Conservation (phyloP, 2,113 vertebrate species). For the Chitala chitala region DNA sequence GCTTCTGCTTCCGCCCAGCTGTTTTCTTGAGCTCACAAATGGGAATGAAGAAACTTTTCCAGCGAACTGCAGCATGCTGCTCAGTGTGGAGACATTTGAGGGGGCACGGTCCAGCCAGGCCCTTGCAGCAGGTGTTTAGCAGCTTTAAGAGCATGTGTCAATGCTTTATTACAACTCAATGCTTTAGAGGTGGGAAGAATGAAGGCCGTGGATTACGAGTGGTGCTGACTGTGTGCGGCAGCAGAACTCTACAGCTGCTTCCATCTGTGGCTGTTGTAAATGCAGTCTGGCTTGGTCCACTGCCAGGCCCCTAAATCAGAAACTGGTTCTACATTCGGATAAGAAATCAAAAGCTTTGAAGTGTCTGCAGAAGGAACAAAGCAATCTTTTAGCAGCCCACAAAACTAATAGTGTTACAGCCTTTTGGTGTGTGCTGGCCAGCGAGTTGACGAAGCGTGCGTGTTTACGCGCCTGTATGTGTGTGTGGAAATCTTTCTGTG, state of each 20-base stretch:
- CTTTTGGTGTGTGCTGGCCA: not conserved
- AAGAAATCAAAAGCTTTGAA: constrained; percentile 67
- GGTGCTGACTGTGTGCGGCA: not conserved
- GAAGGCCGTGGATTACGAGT: not conserved
- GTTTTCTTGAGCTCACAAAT: not conserved
- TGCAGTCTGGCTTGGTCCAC: constrained; percentile 47
- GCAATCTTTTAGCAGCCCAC: constrained; percentile 64
- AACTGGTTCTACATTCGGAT: constrained; percentile 69
- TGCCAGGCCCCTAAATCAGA: constrained; percentile 68
- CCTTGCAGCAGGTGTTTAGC: constrained; percentile 60
- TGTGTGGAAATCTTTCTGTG: not conserved
- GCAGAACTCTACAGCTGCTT: constrained; percentile 23
- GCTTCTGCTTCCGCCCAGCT: constrained; percentile 1
- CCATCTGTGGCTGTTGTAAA: constrained; percentile 39
- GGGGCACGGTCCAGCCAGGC: constrained; percentile 41
- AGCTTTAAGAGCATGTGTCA: constrained; percentile 42
- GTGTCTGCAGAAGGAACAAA: constrained; percentile 54
- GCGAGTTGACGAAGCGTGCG: not conserved
- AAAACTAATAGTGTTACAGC: too few species aligned
- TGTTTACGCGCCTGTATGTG: not conserved
- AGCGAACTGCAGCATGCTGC: constrained; percentile 56
- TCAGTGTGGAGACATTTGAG: constrained; percentile 53
- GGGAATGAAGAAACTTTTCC: constrained; percentile 21
- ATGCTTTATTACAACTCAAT: constrained; percentile 39
- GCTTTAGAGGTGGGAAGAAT: constrained; percentile 47